Evolutionary conservation across 2,888 invertebrate species (phyloP), one percentile per base, ranked within the genome.

Genomic region (Acanthoscelides obtectus): DNA sequence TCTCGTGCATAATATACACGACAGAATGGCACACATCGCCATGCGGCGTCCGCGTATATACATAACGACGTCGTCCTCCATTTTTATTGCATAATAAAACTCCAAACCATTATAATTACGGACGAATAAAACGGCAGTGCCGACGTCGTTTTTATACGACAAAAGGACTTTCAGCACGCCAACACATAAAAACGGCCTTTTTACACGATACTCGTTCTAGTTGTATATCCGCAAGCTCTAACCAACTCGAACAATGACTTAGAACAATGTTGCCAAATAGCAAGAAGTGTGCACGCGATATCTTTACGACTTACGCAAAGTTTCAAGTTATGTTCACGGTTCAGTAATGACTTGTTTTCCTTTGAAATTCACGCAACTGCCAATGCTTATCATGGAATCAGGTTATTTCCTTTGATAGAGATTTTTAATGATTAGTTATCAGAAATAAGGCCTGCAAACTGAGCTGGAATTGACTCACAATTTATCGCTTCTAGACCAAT

Each of bases 131-230:
- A 74, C 69, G 67, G 12, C 45, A 17, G 12, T 17, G 45, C 6
- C 45, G 45, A 12, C 45, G 45, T 45, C 72, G 71, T 76, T 77
- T 74, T 76, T 75, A 69, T 70, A 75, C 74, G n/a, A n/a, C n/a
- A n/a, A 75, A 78, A 77, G 75, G 74, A 73, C 77, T 75, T 73
- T 74, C 75, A 76, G 76, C 77, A 77, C 77, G 78, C 78, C 72
- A 77, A 72, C 75, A 70, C 74, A 76, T 73, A 74, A 71, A 27
- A 68, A 22, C 22, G 68, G 22, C 68, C 21, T 68, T 2, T 21
- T 22, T 20, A 45, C n/a, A 68, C 45, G 45, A 45, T 45, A 45
- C 45, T 45, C 45, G 12, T 12, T 45, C 45, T 45, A 45, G 45
- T n/a, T n/a, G n/a, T 45, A 45, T 45, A 45, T 45, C 45, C 45